Percentiles rank a stretch among this genome's conserved stretches.
phyloP scores from a whole-genome alignment of 2,888 invertebrate species.

The Eupithecia tripunctaria region DNA sequence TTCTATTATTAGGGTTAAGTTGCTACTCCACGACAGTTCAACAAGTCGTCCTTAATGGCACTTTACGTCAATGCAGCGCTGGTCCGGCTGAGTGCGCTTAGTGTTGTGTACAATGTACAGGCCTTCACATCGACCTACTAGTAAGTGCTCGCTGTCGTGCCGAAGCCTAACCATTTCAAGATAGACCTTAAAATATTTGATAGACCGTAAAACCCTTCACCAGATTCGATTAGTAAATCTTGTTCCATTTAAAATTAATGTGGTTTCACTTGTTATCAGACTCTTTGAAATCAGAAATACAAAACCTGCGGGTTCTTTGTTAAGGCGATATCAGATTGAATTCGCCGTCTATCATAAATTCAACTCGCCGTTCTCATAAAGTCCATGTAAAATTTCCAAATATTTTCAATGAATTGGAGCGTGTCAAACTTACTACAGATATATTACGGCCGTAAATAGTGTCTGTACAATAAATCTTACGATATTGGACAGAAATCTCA shows the following conservation, averaged over 20 bases:
- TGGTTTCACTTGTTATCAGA: not conserved
- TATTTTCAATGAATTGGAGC: slow-evolving; percentile 34
- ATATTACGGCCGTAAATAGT: slow-evolving; percentile 43
- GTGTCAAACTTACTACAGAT: slow-evolving; percentile 42
- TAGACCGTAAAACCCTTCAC: not conserved
- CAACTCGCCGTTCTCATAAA: slow-evolving; percentile 24
- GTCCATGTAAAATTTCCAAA: slow-evolving; percentile 41
- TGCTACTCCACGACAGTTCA: slow-evolving; percentile 32
- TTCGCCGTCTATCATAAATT: slow-evolving; percentile 33
- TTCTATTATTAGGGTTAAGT: slow-evolving; percentile 27
- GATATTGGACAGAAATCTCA: slow-evolving; percentile 50
- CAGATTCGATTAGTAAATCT: not conserved
- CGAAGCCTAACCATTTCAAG: not conserved
- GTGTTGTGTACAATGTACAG: slow-evolving; percentile 16
- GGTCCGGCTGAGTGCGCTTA: slow-evolving; percentile 31
- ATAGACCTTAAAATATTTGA: not conserved
- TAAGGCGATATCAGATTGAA: slow-evolving; percentile 24
- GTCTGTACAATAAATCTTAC: slow-evolving; percentile 46
- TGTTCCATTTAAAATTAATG: not conserved
- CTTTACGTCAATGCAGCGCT: slow-evolving; percentile 29
- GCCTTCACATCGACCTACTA: not conserved
- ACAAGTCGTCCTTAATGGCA: slow-evolving; percentile 32
- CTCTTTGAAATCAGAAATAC: not conserved
- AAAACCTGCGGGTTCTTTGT: slow-evolving; percentile 7
- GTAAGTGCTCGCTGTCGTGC: slow-evolving; percentile 1